phyloP scores from a whole-genome alignment of 2,797 vertebrate species.

The Melanotaenia nigrans region DNA sequence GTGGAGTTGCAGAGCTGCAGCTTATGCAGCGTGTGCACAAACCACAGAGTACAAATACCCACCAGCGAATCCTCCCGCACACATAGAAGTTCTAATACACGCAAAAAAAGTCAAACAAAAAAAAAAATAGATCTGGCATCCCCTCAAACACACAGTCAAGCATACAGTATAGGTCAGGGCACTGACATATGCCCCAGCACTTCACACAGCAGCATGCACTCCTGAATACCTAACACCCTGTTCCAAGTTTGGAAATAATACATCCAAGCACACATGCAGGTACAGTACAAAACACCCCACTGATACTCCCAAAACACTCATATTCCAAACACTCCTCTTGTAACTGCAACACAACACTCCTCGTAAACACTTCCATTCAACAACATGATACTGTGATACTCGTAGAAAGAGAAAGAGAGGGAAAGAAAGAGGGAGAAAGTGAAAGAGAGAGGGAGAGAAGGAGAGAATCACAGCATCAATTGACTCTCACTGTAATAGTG shows the following conservation, averaged over 20 bases:
- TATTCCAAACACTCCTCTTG: slow-evolving; percentile 53
- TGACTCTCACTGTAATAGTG: slow-evolving; percentile 76
- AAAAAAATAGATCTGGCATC: slow-evolving; percentile 41
- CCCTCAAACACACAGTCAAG: slow-evolving; percentile 48
- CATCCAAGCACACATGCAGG: slow-evolving; percentile 42
- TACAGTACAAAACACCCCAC: slow-evolving; percentile 46
- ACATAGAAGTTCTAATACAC: slow-evolving; percentile 46
- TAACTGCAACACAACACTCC: slow-evolving; percentile 63
- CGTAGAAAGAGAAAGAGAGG: slow-evolving; percentile 41
- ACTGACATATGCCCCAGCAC: slow-evolving; percentile 27
- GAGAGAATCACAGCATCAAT: slow-evolving; percentile 66
- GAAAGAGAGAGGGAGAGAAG: slow-evolving; percentile 34
- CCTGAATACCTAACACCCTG: slow-evolving; percentile 14
- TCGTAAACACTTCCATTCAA: slow-evolving; percentile 72
- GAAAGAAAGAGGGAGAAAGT: slow-evolving; percentile 46
- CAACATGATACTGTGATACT: slow-evolving; percentile 64
- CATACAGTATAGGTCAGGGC: slow-evolving; percentile 42
- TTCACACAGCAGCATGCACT: slow-evolving; percentile 40
- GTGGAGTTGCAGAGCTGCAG: slow-evolving; percentile 53
- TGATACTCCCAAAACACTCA: slow-evolving; percentile 45
- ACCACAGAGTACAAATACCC: slow-evolving; percentile 54
- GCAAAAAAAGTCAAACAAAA: slow-evolving; percentile 17
- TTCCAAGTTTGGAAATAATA: slow-evolving; percentile 37
- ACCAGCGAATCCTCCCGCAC: slow-evolving; percentile 55
- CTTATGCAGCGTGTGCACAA: slow-evolving; percentile 42